These are phyloP conservation scores for Mionectes olivaceus DNA, from an alignment of 2,797 vertebrate genomes.

Conservation along the genomic window DNA sequence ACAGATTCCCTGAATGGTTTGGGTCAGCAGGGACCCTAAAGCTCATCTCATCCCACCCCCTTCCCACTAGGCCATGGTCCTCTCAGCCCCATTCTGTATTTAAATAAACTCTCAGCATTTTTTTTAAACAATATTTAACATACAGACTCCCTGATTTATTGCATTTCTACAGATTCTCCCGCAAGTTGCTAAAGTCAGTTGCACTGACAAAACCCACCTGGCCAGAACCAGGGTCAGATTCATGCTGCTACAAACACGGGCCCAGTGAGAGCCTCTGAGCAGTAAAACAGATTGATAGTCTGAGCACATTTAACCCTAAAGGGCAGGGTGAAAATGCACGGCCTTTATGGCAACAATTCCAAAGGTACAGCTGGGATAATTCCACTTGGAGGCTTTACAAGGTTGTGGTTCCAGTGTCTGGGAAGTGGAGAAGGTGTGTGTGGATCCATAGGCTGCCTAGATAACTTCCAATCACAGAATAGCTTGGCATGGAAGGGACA, in stretches of 20 bases:
- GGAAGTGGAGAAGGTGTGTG: no score
- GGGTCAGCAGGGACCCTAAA: not conserved
- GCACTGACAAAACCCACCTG: not conserved
- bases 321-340: conserved; percentile 20
- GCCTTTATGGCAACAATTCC: not conserved
- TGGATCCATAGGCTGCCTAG: not conserved
- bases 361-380: not conserved
- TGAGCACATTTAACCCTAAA: conserved; percentile 40
- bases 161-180: not conserved
- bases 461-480: not conserved
- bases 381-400: not conserved
- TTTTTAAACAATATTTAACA: not conserved
- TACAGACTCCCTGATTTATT: not conserved
- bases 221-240: conserved; percentile 36
- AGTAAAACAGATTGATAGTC: conserved; percentile 33
- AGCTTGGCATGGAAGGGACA: not conserved
- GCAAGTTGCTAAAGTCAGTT: not conserved
- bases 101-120: not conserved
- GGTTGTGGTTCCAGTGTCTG: not conserved
- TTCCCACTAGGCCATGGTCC: not conserved
- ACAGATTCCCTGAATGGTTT: not conserved
- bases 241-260: conserved; percentile 20
- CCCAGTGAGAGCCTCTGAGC: not conserved
- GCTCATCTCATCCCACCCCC: not conserved
- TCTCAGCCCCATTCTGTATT: not conserved